Evolutionary conservation across 2,113 vertebrate genomes (phyloP).

Genomic region (Corythornis vintsioides): DNA sequence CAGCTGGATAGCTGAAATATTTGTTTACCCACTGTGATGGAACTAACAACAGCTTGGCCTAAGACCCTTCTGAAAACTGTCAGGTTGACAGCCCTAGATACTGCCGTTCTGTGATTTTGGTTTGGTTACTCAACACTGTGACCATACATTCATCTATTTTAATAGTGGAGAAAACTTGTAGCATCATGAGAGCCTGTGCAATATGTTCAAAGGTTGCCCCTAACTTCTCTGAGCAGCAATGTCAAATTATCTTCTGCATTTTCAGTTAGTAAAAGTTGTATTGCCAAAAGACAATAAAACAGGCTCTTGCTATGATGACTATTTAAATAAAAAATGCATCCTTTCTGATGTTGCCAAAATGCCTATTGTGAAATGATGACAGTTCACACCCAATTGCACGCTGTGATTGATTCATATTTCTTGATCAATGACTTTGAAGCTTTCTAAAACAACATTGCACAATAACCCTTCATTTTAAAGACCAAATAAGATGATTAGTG

Average conservation of each 20-base stretch:
- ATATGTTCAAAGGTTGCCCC: background rate
- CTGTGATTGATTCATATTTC: background rate
- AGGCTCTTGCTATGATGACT: background rate
- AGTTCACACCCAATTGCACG: constrained; percentile 20
- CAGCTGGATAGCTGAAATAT: background rate
- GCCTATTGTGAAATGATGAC: background rate
- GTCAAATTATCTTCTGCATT: background rate
- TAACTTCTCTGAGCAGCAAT: background rate
- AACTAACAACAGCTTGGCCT: background rate
- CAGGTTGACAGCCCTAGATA: background rate
- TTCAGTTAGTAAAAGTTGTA: background rate
- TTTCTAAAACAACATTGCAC: background rate
- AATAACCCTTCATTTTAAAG: background rate
- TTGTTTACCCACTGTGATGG: background rate
- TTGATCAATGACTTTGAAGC: constrained; percentile 3
- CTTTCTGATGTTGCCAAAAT: background rate
- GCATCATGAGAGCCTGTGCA: background rate
- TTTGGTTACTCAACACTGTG: background rate
- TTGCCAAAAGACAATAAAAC: background rate
- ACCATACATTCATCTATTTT: background rate
- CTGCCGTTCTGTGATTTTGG: background rate
- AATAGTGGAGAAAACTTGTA: background rate
- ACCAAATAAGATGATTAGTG: background rate
- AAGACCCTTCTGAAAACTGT: background rate
- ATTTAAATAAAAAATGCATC: background rate